These are phyloP conservation scores for Hemicentrotus pulcherrimus DNA, from an alignment of 35 echinoderm and acorn worm genomes.

Conservation along the genomic window DNA sequence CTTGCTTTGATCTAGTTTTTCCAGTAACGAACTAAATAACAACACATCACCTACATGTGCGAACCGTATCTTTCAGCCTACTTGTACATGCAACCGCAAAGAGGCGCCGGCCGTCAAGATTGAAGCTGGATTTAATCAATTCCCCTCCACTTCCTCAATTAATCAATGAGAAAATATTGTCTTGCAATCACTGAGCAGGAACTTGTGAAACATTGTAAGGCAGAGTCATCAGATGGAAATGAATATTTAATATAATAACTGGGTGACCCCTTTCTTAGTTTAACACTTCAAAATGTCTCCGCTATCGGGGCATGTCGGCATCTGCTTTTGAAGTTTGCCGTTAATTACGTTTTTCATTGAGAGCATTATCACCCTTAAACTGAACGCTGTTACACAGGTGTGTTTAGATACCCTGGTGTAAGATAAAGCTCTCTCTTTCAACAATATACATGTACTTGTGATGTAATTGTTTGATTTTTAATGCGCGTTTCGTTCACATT, in stretches of 20 bases:
- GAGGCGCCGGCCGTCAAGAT: not conserved
- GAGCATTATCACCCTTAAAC: not conserved
- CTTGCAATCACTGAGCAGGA: not conserved
- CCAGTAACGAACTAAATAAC: not conserved
- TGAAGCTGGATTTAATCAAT: not conserved
- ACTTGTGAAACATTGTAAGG: not conserved
- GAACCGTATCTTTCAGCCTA: not conserved
- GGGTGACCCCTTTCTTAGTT: not conserved
- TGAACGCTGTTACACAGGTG: not conserved
- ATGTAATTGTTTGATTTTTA: too few relatives aligned
- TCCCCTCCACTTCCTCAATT: not conserved
- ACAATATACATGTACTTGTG: too few relatives aligned
- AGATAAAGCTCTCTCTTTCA: too few relatives aligned
- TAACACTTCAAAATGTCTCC: not conserved
- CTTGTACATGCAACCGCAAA: not conserved
- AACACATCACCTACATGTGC: not conserved
- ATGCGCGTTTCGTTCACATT: too few relatives aligned
- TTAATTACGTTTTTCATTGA: not conserved
- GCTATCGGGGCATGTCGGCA: not conserved
- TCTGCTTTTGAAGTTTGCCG: not conserved
- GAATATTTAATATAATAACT: not conserved
- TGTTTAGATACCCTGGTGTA: not conserved
- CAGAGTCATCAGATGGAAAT: not conserved
- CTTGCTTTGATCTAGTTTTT: not conserved
- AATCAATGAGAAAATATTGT: not conserved